Conservation (phyloP, 2,888 invertebrate genomes). For the Anagyrus pseudococci region DNA sequence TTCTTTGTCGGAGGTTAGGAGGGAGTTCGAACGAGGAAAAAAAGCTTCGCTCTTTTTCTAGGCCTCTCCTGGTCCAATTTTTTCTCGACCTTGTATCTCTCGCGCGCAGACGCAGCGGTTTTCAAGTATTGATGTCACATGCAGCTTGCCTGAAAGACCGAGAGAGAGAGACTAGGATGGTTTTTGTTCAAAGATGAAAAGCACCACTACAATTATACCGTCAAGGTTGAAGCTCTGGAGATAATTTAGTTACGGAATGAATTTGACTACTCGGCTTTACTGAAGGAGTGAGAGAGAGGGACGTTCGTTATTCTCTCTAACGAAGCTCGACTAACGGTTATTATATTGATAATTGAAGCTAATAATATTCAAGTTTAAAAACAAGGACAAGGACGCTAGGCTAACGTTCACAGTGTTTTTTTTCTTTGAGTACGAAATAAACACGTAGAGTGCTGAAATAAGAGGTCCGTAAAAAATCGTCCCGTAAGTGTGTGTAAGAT, state of each 20-base stretch:
- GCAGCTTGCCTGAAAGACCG: too few relatives aligned
- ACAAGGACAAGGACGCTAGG: conserved; percentile 9
- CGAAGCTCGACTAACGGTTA: not conserved
- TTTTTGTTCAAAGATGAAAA: not conserved
- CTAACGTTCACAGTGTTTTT: too few relatives aligned
- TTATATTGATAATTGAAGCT: not conserved
- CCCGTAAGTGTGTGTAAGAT: too few relatives aligned
- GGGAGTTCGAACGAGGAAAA: not conserved
- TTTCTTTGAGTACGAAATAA: too few relatives aligned
- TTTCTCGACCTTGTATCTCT: not conserved
- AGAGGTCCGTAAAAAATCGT: too few relatives aligned
- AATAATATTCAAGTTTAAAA: not conserved
- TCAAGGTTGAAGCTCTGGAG: not conserved
- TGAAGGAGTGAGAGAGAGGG: too few relatives aligned
- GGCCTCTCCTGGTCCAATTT: not conserved
- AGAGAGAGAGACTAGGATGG: too few relatives aligned
- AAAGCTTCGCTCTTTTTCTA: not conserved
- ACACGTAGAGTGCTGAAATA: too few relatives aligned
- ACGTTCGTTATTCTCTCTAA: not conserved
- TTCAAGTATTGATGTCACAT: not conserved
- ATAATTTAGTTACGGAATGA: not conserved
- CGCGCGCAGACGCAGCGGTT: not conserved
- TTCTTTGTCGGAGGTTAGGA: not conserved
- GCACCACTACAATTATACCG: too few relatives aligned
- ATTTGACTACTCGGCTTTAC: not conserved